Evolutionary conservation across 2,797 vertebrate species (phyloP).

Genomic region (Clarias pachynema): DNA sequence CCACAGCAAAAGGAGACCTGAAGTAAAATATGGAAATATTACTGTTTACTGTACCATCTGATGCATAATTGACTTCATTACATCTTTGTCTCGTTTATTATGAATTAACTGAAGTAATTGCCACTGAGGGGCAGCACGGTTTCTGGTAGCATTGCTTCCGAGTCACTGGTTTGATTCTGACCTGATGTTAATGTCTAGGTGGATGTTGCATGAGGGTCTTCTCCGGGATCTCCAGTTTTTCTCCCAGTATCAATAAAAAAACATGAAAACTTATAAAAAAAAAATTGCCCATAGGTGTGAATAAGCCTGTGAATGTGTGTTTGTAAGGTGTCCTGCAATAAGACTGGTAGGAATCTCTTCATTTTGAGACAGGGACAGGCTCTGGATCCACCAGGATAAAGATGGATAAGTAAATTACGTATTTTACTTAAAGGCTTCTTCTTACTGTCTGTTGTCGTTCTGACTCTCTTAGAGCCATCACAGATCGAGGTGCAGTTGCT

Average conservation of each 20-base stretch:
- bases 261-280: neutral
- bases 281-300: neutral
- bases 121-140: neutral
- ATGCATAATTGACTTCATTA: neutral
- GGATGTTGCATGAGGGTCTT: neutral
- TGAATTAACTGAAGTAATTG: neutral
- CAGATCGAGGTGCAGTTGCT: slow-evolving; percentile 92
- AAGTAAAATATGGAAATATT: too few relatives aligned
- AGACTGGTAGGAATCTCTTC: neutral
- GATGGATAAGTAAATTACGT: neutral
- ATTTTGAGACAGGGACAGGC: neutral
- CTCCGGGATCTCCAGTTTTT: neutral
- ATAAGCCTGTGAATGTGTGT: neutral
- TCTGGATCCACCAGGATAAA: neutral
- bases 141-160: neutral
- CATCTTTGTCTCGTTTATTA: neutral
- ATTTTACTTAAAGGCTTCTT: neutral
- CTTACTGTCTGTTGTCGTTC: neutral
- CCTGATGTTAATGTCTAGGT: neutral
- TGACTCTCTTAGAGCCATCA: slow-evolving; percentile 81
- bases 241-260: neutral
- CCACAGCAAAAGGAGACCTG: too few relatives aligned
- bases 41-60: neutral
- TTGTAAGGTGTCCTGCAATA: neutral
- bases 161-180: neutral